Percentiles rank a stretch among this genome's conserved stretches.
phyloP scores from a whole-genome alignment of 2,797 vertebrate species.

The Emydoidea blandingii region DNA sequence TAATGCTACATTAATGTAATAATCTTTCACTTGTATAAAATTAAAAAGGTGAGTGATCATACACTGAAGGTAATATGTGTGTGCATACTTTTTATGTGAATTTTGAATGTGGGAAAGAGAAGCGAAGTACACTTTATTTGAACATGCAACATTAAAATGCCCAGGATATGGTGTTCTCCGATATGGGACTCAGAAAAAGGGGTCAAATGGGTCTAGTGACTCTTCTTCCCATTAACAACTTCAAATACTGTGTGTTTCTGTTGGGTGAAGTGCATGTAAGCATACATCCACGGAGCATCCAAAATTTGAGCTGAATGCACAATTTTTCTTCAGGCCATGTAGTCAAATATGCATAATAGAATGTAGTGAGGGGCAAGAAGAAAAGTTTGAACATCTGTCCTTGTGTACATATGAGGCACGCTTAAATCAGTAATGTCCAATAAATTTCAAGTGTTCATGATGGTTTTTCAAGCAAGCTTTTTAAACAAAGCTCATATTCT shows the following conservation, averaged over 20 bases:
- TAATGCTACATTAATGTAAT: not conserved
- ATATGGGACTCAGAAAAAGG: not conserved
- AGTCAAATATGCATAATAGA: slow-evolving; percentile 47
- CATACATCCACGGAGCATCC: slow-evolving; percentile 26
- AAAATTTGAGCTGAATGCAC: slow-evolving; percentile 41
- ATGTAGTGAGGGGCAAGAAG: not conserved
- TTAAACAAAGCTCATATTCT: not conserved
- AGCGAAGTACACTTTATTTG: rapidly evolving
- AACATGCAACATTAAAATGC: not conserved
- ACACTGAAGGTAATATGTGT: not conserved
- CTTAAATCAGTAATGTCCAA: not conserved
- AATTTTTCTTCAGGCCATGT: slow-evolving; percentile 57
- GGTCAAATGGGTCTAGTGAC: not conserved
- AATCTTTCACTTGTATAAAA: not conserved
- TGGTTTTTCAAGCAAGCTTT: too few relatives aligned
- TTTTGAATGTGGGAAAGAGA: slow-evolving; percentile 9
- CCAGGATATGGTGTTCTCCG: not conserved
- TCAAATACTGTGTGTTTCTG: not conserved
- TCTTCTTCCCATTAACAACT: not conserved
- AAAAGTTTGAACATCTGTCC: slow-evolving; percentile 31
- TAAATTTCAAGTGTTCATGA: not conserved
- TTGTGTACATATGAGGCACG: not conserved
- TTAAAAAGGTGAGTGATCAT: not conserved
- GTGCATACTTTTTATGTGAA: not conserved
- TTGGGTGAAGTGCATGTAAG: slow-evolving; percentile 3